Percentiles rank a stretch among this genome's conserved stretches.
phyloP scores from a whole-genome alignment of 2,888 invertebrate genomes.

The Gymnosoma rotundatum region DNA sequence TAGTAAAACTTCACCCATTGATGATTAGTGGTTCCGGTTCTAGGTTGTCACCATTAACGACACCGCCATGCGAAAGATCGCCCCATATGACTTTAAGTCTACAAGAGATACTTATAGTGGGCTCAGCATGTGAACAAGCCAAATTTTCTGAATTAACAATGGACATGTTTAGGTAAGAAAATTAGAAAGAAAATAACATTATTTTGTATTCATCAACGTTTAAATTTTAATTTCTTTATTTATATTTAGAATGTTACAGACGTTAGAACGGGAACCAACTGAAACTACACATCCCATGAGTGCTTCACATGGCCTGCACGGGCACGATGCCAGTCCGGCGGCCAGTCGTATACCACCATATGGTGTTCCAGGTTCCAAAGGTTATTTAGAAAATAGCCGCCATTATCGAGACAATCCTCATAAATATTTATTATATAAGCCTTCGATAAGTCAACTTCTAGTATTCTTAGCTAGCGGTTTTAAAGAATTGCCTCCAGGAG shows the following conservation, averaged over 20 bases:
- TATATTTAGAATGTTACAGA: constrained; percentile 91
- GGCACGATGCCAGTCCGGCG: constrained; percentile 83
- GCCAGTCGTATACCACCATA: constrained; percentile 83
- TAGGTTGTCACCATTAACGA: constrained; percentile 91
- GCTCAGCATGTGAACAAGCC: constrained; percentile 96
- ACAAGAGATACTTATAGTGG: constrained; percentile 96
- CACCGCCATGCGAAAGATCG: constrained; percentile 93
- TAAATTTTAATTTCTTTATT: neutral
- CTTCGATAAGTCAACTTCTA: constrained; percentile 95
- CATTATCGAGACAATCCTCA: constrained; percentile 94
- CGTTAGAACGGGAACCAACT: constrained; percentile 94
- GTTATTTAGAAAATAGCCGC: constrained; percentile 88
- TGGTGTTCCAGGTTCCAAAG: constrained; percentile 83
- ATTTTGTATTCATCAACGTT: too few relatives aligned
- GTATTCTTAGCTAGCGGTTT: constrained; percentile 96
- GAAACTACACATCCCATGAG: constrained; percentile 88
- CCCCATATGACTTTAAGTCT: constrained; percentile 93
- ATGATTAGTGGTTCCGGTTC: constrained; percentile 83
- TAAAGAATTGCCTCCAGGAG: constrained; percentile 95
- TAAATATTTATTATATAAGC: constrained; percentile 97
- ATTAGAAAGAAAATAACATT: neutral
- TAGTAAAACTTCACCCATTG: constrained; percentile 80
- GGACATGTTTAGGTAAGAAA: constrained; percentile 91
- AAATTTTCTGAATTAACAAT: constrained; percentile 98
- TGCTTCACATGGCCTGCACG: constrained; percentile 82